A percentile compares a stretch with the other conserved stretches of the same genome.
Conservation (phyloP, 2,113 vertebrate species). For the Cyanoramphus novaezelandiae region DNA sequence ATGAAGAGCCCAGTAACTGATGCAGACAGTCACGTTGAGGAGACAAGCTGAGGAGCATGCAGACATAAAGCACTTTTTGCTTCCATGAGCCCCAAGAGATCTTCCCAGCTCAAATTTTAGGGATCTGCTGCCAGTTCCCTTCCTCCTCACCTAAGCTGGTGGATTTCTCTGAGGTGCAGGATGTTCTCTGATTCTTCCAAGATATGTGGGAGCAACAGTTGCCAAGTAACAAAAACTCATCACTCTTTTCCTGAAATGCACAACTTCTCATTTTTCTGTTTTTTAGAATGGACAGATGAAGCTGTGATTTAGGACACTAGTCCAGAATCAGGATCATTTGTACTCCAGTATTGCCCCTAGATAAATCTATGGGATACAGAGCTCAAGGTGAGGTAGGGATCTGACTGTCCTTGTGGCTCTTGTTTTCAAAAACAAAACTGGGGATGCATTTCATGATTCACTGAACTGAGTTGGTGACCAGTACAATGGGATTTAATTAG, state of each 20-base stretch:
- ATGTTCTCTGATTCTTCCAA: slow-evolving; percentile 30
- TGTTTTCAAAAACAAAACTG: neutral
- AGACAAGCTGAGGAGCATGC: slow-evolving; percentile 1
- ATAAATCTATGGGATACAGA: neutral
- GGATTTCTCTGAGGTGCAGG: slow-evolving; percentile 20
- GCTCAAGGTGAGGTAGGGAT: neutral
- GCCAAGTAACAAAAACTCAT: slow-evolving; percentile 44
- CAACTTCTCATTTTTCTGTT: neutral
- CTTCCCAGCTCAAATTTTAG: slow-evolving; percentile 8
- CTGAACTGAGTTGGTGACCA: neutral
- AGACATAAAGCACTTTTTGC: neutral
- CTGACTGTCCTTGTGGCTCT: neutral
- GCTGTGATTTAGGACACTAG: neutral
- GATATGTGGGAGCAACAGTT: slow-evolving; percentile 49
- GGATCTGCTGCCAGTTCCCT: slow-evolving; percentile 35
- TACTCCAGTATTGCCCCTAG: neutral
- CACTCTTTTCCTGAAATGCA: slow-evolving; percentile 32
- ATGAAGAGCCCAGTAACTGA: slow-evolving; percentile 16
- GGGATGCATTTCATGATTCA: neutral
- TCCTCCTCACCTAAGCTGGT: slow-evolving; percentile 1
- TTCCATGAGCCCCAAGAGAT: neutral
- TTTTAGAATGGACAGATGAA: neutral
- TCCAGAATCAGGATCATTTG: neutral
- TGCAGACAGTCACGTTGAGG: slow-evolving; percentile 6
- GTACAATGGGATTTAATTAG: neutral